Evolutionary conservation across 2,113 vertebrate species (phyloP), one percentile per base, ranked within the genome.

Genomic region (Spheniscus mendiculus): DNA sequence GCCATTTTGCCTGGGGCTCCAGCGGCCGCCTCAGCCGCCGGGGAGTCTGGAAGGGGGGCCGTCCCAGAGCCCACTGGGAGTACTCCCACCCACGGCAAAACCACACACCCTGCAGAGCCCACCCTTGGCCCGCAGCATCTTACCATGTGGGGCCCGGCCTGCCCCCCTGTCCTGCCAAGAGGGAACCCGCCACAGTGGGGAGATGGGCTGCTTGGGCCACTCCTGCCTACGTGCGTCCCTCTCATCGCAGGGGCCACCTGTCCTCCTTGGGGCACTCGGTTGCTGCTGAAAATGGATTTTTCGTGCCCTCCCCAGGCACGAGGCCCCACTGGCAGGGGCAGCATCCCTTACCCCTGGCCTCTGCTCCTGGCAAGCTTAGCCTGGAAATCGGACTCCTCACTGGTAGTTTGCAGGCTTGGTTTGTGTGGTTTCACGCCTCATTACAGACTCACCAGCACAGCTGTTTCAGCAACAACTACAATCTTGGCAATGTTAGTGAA

Each of bases 181-280:
- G 10, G 40, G 30, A 62, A 10, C 6, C 11, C 1, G 0, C n/a
- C 10, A 0, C 6, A 12, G 59, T 0, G 0, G 34, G 25, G 40
- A 72, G 73, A 9, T 11, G 58, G 36, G 15, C 42, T 8, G 15
- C 18, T 23, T 8, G 3, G 58, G 65, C 30, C 32, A 32, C 36
- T 42, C 6, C 56, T 49, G 26, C 20, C 21, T 3, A 4, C 15
- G 2, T 4, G 4, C 25, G 32, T 36, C 34, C 45, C 16, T 63
- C 8, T 63, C 12, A 12, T 27, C 10, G 5, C 49, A 34, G 29
- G 19, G 22, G 29, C n/a, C 4, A 8, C 45, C 34, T 11, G 27
- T 19, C 47, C 52, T 27, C 63, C 27, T 10, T 6, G 7, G 10
- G 58, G 19, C 13, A 4, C 11, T 62, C 10, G 27, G 21, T 38